Base-by-base conservation (phyloP, 2,113 vertebrate genomes). In the Burhinus oedicnemus region DNA sequence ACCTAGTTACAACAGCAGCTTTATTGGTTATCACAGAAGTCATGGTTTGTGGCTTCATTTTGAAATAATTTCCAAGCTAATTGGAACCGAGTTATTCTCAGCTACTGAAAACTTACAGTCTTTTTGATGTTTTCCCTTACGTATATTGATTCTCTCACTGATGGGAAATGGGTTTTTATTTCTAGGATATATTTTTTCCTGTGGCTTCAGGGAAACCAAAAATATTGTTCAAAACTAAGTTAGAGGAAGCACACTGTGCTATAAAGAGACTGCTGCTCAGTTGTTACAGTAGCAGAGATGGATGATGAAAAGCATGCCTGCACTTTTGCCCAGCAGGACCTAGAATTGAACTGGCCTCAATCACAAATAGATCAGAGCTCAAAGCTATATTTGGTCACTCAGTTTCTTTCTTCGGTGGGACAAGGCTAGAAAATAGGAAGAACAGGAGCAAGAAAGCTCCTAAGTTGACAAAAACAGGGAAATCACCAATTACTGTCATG, bases 31-130 rank as follows among this genome's bases (percentile, higher is more conserved):
- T 51, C 52, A 85, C n/a, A 79, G 44, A 85, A 88, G 34, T 83
- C 25, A 66, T 8, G 11, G 16, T 36, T 87, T 87, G 14, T 26
- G 40, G 30, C 36, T 96, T 80, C n/a, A 29, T 75, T 92, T 77
- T 36, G 6, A 89, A 95, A 71, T 70, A 25, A 65, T 54, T 71
- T 78, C 49, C 15, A 85, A 83, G 52, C 64, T 83, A 93, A 95
- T 32, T 81, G 38, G 32, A 95, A 95, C 54, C 3, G 5, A 96
- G 40, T 55, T 84, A 83, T 78, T 94, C 58, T 62, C 12, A 68
- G 23, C 62, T 82, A 47, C 8, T 40, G 47, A 91, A 97, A 97
- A 44, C 22, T 9, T 42, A 22, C 3, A 26, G 27, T 44, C 9
- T 82, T 92, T 72, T 42, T 72, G n/a, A 76, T 82, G 4, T 61